These are phyloP conservation scores for Epinephelus moara DNA, from an alignment of 2,113 vertebrate species.

Conservation along the genomic window DNA sequence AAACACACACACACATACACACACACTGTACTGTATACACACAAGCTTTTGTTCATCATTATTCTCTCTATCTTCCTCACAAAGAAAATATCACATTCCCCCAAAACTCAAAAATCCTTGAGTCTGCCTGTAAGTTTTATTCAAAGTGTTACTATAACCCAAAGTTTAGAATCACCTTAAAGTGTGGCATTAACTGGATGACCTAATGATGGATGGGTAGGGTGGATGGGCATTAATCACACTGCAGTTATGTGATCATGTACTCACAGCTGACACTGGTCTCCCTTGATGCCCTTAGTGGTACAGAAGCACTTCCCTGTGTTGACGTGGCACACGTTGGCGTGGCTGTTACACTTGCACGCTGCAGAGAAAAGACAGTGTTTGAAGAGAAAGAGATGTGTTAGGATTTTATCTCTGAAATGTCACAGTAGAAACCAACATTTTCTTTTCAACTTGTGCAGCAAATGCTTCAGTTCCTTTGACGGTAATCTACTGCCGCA, in stretches of 20 bases:
- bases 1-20: background rate
- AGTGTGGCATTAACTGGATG: too few relatives aligned
- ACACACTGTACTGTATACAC: background rate
- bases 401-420: background rate
- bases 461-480: too few relatives aligned
- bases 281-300: constrained; percentile 94
- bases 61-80: background rate
- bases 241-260: background rate
- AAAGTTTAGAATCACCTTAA: background rate
- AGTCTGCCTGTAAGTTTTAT: background rate
- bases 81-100: background rate
- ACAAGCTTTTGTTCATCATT: background rate
- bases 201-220: too few relatives aligned
- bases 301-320: constrained; percentile 93
- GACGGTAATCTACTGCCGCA: background rate
- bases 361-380: constrained; percentile 74
- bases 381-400: background rate
- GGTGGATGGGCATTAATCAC: too few relatives aligned
- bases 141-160: background rate
- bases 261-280: constrained; percentile 94
- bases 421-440: background rate
- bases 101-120: background rate
- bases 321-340: constrained; percentile 89
- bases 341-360: constrained; percentile 92
- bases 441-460: background rate